phyloP scores from a whole-genome alignment of 2,113 vertebrate genomes.

The Ammodytes dubius region DNA sequence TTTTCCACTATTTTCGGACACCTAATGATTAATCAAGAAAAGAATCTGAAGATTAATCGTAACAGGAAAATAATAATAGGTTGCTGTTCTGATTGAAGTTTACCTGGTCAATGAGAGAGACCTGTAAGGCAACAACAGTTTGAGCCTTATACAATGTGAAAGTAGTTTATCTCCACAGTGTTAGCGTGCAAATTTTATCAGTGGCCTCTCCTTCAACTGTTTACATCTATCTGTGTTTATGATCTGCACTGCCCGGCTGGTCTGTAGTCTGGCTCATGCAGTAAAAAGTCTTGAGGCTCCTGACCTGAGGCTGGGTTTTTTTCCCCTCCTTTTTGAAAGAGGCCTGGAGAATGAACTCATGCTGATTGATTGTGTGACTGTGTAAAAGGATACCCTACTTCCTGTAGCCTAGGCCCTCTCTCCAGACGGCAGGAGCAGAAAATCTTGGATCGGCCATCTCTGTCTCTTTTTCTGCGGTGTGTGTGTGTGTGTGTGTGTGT shows the following conservation, averaged over 20 bases:
- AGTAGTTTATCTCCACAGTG: slow-evolving; percentile 8
- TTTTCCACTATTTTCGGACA: not conserved
- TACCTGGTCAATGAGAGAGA: not conserved
- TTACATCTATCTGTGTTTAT: slow-evolving; percentile 58
- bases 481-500: slow-evolving; percentile 24
- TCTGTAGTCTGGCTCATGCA: slow-evolving; percentile 52
- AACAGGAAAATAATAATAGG: not conserved
- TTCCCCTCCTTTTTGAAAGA: slow-evolving; percentile 54
- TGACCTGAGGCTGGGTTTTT: slow-evolving; percentile 38
- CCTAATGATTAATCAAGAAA: not conserved
- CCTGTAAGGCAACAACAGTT: not conserved
- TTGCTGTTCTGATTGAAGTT: not conserved
- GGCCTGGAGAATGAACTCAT: slow-evolving; percentile 82
- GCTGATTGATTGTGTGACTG: slow-evolving; percentile 83
- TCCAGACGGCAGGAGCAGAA: slow-evolving; percentile 75
- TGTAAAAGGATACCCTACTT: slow-evolving; percentile 85
- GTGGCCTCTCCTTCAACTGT: slow-evolving; percentile 38
- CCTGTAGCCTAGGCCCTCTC: slow-evolving; percentile 77
- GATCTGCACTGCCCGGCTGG: slow-evolving; percentile 15
- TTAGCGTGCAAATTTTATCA: slow-evolving; percentile 35
- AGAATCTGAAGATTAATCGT: not conserved
- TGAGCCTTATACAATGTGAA: not conserved
- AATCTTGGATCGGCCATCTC: slow-evolving; percentile 68
- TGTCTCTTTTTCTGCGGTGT: slow-evolving; percentile 30
- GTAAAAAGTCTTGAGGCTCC: slow-evolving; percentile 46